Percentiles rank a stretch among this genome's conserved stretches.
These are phyloP conservation scores for Ectropis crepuscularia DNA, from an alignment of 2,888 invertebrate genomes.

Conservation along the genomic window DNA sequence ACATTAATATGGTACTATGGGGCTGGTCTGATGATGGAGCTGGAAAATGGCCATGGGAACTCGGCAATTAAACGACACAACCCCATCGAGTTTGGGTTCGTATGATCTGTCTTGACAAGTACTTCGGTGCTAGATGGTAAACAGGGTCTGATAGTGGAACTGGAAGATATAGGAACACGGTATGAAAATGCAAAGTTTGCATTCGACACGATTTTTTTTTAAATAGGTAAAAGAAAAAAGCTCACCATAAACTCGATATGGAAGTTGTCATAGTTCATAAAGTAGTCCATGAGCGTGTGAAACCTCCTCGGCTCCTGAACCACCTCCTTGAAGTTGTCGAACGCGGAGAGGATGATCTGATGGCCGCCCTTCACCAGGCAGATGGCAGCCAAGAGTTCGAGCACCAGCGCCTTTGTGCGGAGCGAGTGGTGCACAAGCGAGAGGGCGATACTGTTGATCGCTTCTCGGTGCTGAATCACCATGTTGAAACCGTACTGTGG, in stretches of 20 bases:
- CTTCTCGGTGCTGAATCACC: conserved; percentile 99
- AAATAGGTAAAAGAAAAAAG: conserved; percentile 28
- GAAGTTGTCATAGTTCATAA: conserved; percentile 97
- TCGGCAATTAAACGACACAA: no score
- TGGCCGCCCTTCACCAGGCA: conserved; percentile 99
- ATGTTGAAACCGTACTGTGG: conserved; percentile 97
- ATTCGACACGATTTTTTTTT: no score
- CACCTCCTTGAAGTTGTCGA: conserved; percentile 97
- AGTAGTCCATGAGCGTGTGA: conserved; percentile 98
- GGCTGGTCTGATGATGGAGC: no score
- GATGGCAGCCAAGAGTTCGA: conserved; percentile 98
- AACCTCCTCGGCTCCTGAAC: conserved; percentile 95
- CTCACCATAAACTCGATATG: conserved; percentile 99
- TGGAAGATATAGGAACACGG: no score
- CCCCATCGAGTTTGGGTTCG: no score
- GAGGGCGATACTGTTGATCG: conserved; percentile 98
- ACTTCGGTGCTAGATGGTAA: no score
- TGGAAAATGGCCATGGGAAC: no score
- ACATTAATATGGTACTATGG: no score
- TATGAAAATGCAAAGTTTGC: no score
- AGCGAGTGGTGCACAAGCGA: conserved; percentile 98
- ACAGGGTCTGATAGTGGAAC: no score
- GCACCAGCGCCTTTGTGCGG: conserved; percentile 97
- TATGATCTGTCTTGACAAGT: no score
- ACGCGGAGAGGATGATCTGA: conserved; percentile 97